Evolutionary conservation across 2,797 vertebrate species (phyloP).

Genomic region (Pampus argenteus): DNA sequence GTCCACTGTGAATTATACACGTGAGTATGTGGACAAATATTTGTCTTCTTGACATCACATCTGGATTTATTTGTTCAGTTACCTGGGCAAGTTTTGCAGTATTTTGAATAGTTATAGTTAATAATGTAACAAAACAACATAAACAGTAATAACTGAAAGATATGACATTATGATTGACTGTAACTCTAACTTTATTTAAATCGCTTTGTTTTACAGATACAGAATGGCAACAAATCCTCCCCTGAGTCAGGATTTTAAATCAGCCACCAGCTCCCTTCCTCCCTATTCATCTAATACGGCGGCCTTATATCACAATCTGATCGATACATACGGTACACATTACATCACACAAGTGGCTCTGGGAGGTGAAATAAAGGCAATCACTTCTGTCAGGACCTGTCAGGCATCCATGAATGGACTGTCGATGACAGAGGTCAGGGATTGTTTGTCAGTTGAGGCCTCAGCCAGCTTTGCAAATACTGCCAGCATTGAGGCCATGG

Average conservation of each 20-base stretch:
- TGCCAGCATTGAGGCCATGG: constrained; percentile 20
- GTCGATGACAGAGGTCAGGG: constrained; percentile 59
- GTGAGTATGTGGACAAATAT: constrained; percentile 43
- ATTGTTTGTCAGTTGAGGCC: constrained; percentile 78
- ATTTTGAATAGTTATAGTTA: too few species aligned
- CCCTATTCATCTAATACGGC: constrained; percentile 30
- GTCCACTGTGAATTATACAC: constrained; percentile 66
- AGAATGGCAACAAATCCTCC: constrained; percentile 41
- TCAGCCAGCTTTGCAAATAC: constrained; percentile 32
- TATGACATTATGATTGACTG: neutral
- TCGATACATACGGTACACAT: constrained; percentile 78
- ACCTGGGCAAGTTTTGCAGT: too few species aligned
- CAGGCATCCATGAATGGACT: constrained; percentile 56
- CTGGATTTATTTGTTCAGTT: neutral
- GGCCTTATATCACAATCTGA: constrained; percentile 29
- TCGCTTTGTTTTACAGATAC: constrained; percentile 59
- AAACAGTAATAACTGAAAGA: neutral
- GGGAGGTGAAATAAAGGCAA: constrained; percentile 63
- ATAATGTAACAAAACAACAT: neutral
- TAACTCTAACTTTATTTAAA: neutral
- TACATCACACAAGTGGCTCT: constrained; percentile 68
- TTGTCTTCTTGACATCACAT: neutral
- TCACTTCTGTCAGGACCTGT: constrained; percentile 70
- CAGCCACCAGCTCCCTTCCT: constrained; percentile 54
- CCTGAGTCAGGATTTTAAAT: constrained; percentile 44